A percentile compares a stretch with the other conserved stretches of the same genome.
Conservation (phyloP, 1,140 invertebrate genomes). For the Chionoecetes opilio region DNA sequence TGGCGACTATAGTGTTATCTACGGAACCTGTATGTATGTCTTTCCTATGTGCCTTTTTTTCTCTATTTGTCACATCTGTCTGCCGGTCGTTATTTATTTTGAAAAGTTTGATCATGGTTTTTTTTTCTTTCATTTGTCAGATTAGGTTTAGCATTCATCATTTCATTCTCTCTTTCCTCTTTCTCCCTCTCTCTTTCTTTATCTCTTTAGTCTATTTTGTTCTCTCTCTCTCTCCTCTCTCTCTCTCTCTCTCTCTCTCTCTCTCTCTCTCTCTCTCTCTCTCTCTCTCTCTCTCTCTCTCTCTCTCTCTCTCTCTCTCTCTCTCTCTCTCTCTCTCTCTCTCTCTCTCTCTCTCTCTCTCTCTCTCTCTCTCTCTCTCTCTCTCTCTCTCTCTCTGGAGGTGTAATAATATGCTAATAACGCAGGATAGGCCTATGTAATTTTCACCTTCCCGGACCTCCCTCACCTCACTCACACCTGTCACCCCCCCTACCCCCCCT, state of each 20-base stretch:
- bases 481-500: no score
- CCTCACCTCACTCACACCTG: not conserved
- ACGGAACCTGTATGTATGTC: no score
- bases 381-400: not conserved
- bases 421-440: not conserved
- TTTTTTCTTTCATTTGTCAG: not conserved
- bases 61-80: not conserved
- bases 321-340: constrained; percentile 49
- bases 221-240: not conserved
- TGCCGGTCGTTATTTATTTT: not conserved
- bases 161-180: no score
- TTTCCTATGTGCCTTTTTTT: no score
- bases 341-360: constrained; percentile 55
- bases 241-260: constrained; percentile 46
- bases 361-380: constrained; percentile 56
- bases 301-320: constrained; percentile 52
- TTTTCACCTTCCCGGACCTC: not conserved
- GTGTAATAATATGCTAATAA: not conserved
- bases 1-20: no score
- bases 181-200: not conserved
- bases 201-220: not conserved
- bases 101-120: not conserved
- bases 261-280: constrained; percentile 47
- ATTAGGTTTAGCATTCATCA: no score
- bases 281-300: constrained; percentile 50